Base-by-base conservation (phyloP, 2,113 vertebrate species). In the Perca fluviatilis region DNA sequence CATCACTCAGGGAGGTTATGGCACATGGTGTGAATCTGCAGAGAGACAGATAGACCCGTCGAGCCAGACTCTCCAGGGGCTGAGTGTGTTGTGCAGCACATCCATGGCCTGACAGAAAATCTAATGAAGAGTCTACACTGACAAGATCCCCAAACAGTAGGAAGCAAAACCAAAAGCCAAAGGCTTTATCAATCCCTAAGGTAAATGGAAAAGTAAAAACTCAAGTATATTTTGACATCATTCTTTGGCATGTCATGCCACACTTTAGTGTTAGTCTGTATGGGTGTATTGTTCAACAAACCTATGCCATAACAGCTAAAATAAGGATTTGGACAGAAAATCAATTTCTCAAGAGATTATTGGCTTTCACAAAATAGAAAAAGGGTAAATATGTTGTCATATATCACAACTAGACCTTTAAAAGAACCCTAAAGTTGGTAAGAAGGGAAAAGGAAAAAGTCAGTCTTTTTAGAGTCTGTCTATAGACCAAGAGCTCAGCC, bases 61-160 rank as follows among this genome's bases (percentile, higher is more conserved):
- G 49, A 90, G 90, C 76, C 80, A 51, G 80, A 77, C 73, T 90
- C 88, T 86, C 86, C 74, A 57, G 87, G 83, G 91, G 81, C 65
- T 49, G 71, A 62, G 78, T n/a, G 79, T 79, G 72, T 84, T 85
- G 82, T 81, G 85, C 78, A 66, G 84, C 82, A 81, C 74, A 79
- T 86, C 82, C 66, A 33, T 56, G 79, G 72, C 70, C 85, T 85
- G 88, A 87, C 80, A 89, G 74, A 77, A 83, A 87, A 88, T 86
- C 87, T 78, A 89, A 92, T 85, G 82, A 84, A 81, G 85, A 87
- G 60, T 71, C 77, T 36, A 33, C 4, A 0, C 61, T 66, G 90
- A 83, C 78, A 86, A 79, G 76, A 83, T 84, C 63, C 76, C 74
- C 40, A 46, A 79, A 86, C 58, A 85, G 33, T 40, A 58, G 57